Evolutionary conservation across 2,113 vertebrate genomes (phyloP), one percentile per base, ranked within the genome.

Genomic region (Nannospalax galili): DNA sequence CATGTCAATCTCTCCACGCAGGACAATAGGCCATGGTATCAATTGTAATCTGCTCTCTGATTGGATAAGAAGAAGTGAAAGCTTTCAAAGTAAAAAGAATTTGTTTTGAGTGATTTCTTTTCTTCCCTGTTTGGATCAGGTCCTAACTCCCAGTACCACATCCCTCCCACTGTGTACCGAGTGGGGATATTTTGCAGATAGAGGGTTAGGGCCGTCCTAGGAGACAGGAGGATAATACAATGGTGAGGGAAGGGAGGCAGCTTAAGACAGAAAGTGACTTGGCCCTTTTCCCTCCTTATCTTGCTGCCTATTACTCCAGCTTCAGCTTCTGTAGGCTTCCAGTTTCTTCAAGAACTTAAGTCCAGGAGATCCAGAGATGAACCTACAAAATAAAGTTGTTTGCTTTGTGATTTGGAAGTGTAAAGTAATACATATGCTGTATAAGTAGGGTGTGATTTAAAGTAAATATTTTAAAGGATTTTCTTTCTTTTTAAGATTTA

Each of bases 381-480:
- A 88, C 56, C 72, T 37, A 84, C 11, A 81, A 48, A 80, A 48
- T 58, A 7, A 80, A 81, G n/a, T 72, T 69, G 52, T 90, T 96
- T 93, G 65, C 64, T 81, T 80, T 88, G 89, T 52, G 62, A 42
- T 87, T 77, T 82, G 67, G 45, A 87, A 69, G 20, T 73, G 22
- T 89, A 92, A 93, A 90, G 62, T 73, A 52, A 95, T 64, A 28
- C 40, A 69, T 52, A 48, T 20, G 70, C 65, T 56, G 45, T 95
- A 92, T 92, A 42, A 92, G 40, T 81, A 94, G 82, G 10, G 84
- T 84, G 17, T 69, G 88, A 92, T 92, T 93, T 75, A 92, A 90
- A 97, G 69, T 94, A 95, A 93, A 93, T 80, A 79, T 65, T 78
- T 85, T 87, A n/a, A n/a, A n/a, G n/a, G n/a, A n/a, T n/a, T n/a